phyloP scores from a whole-genome alignment of 2,888 invertebrate genomes.

The Elegia similella region DNA sequence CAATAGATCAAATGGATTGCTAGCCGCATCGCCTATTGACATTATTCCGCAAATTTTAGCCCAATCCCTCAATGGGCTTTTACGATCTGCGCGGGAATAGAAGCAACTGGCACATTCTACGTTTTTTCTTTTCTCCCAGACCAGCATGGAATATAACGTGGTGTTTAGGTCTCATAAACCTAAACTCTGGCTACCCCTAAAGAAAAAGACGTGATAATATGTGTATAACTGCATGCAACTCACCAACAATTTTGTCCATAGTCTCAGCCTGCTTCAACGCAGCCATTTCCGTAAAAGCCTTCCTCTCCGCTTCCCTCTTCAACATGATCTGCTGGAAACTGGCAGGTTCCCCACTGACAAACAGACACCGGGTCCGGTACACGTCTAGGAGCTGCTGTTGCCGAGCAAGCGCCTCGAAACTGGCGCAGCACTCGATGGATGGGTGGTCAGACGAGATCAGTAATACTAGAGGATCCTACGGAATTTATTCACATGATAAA shows the following conservation, averaged over 20 bases:
- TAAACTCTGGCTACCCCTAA: too few relatives aligned
- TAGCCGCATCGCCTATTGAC: too few relatives aligned
- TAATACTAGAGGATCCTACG: slow-evolving; percentile 77
- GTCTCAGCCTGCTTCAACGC: slow-evolving; percentile 74
- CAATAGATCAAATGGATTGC: too few relatives aligned
- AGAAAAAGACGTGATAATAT: too few relatives aligned
- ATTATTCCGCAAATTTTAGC: too few relatives aligned
- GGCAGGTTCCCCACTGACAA: slow-evolving; percentile 74
- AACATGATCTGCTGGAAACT: slow-evolving; percentile 75
- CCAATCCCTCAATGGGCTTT: too few relatives aligned
- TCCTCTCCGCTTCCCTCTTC: slow-evolving; percentile 67
- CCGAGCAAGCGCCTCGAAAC: slow-evolving; percentile 69
- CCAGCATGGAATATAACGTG: too few relatives aligned
- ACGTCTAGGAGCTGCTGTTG: slow-evolving; percentile 74
- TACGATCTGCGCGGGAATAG: too few relatives aligned
- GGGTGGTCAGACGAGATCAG: slow-evolving; percentile 79
- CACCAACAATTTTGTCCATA: slow-evolving; percentile 71
- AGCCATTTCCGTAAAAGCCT: slow-evolving; percentile 77
- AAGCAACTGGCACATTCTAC: too few relatives aligned
- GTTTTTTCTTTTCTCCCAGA: too few relatives aligned
- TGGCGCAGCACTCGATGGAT: slow-evolving; percentile 76
- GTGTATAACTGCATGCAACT: too few relatives aligned
- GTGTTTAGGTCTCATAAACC: too few relatives aligned
- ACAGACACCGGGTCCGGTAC: slow-evolving; percentile 74
- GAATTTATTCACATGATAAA: background rate